These are phyloP conservation scores for Typhlichthys subterraneus DNA, from an alignment of 2,797 vertebrate species.

Conservation along the genomic window DNA sequence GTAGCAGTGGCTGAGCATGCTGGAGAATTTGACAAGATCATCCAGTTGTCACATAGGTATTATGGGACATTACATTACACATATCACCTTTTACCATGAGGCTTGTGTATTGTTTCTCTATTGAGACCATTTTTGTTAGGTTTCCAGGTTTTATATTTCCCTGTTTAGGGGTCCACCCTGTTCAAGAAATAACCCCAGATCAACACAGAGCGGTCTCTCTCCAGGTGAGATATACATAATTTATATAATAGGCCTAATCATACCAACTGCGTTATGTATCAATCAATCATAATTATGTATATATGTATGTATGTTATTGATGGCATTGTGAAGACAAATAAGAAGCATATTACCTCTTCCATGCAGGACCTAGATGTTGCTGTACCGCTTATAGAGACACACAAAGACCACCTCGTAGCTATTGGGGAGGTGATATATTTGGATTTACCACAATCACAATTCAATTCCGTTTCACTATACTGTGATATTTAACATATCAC, in stretches of 20 bases:
- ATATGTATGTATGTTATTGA: too few relatives aligned
- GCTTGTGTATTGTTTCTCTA: not conserved
- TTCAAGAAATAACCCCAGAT: conserved; percentile 80
- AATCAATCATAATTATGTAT: not conserved
- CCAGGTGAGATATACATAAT: conserved; percentile 65
- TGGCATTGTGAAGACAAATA: not conserved
- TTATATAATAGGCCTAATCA: not conserved
- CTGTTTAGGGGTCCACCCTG: conserved; percentile 91
- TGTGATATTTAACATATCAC: too few relatives aligned
- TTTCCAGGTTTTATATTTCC: conserved; percentile 86
- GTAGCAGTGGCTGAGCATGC: conserved; percentile 89
- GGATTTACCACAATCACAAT: not conserved
- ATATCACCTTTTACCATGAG: not conserved
- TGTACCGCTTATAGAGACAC: conserved; percentile 88
- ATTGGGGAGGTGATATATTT: conserved; percentile 86
- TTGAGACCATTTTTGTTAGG: conserved; percentile 58
- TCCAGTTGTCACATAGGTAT: conserved; percentile 87
- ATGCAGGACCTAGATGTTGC: conserved; percentile 89
- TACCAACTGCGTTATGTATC: not conserved
- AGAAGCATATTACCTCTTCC: not conserved
- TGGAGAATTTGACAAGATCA: conserved; percentile 88
- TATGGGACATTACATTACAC: not conserved
- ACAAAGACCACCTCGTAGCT: conserved; percentile 88
- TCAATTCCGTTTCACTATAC: not conserved
- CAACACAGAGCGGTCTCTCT: conserved; percentile 80